These are phyloP conservation scores for Platysteira castanea DNA, from an alignment of 2,113 vertebrate species.

Conservation along the genomic window DNA sequence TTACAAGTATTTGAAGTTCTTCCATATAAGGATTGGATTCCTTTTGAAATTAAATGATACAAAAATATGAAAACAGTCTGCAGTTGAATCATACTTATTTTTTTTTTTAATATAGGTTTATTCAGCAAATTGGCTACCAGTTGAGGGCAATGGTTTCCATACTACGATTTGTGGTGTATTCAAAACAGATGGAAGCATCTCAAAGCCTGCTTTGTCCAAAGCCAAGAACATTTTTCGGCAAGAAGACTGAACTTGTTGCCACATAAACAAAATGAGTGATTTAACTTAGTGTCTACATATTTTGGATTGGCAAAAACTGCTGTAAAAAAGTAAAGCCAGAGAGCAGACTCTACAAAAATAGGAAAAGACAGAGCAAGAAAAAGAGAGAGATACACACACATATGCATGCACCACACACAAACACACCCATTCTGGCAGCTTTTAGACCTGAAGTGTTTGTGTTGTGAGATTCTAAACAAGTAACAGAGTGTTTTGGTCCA, in stretches of 20 bases:
- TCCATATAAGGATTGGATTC: conserved; percentile 59
- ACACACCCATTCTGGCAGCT: neutral
- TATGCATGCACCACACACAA: neutral
- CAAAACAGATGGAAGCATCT: conserved; percentile 70
- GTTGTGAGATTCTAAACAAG: conserved; percentile 13
- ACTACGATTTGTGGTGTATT: conserved; percentile 65
- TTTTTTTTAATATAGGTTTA: conserved; percentile 51
- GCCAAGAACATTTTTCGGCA: conserved; percentile 76
- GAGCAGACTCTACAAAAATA: conserved; percentile 23
- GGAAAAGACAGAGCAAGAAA: neutral
- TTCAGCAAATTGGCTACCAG: conserved; percentile 57
- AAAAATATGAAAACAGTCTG: conserved; percentile 60
- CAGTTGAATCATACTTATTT: conserved; percentile 20
- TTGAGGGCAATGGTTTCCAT: conserved; percentile 53
- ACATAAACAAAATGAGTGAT: conserved; percentile 74
- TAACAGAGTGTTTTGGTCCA: neutral
- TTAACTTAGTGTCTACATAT: conserved; percentile 67
- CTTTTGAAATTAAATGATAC: conserved; percentile 52
- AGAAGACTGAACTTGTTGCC: conserved; percentile 68
- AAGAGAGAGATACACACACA: neutral
- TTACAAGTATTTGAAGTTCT: conserved; percentile 34
- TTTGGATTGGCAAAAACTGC: conserved; percentile 63
- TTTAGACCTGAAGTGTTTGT: neutral
- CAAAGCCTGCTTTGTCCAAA: conserved; percentile 63
- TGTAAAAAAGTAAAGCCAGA: conserved; percentile 44